A percentile compares a stretch with the other conserved stretches of the same genome.
phyloP scores from a whole-genome alignment of 2,113 vertebrate species.

The Nesoenas mayeri region DNA sequence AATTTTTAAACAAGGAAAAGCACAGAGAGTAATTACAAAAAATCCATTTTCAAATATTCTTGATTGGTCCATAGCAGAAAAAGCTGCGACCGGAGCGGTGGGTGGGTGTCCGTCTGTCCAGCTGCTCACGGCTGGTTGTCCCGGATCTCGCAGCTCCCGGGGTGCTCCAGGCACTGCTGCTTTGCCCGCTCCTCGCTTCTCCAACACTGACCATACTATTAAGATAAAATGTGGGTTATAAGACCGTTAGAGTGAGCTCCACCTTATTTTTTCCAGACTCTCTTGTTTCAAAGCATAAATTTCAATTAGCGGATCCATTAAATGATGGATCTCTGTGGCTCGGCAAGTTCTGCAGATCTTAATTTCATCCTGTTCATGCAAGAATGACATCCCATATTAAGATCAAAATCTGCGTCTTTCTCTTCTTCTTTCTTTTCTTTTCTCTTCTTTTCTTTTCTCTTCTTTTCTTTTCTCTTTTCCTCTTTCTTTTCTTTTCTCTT shows the following conservation, averaged over 20 bases:
- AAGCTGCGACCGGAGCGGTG: neutral
- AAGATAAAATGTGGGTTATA: neutral
- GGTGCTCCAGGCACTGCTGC: too few relatives aligned
- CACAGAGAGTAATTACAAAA: neutral
- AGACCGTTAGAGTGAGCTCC: neutral
- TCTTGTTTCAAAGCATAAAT: neutral
- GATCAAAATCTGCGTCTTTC: neutral
- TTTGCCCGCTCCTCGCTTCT: neutral
- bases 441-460: too few relatives aligned
- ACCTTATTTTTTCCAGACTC: neutral
- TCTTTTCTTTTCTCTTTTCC: too few relatives aligned
- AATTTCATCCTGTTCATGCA: neutral
- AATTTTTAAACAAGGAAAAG: neutral
- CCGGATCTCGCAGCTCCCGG: neutral
- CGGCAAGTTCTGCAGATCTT: neutral
- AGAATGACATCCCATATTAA: too few relatives aligned
- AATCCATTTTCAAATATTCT: neutral
- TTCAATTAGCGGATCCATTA: neutral
- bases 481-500: too few relatives aligned
- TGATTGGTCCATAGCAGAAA: neutral
- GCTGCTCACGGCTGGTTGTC: neutral
- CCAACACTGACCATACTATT: too few relatives aligned
- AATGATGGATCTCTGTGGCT: neutral
- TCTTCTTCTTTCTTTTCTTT: neutral
- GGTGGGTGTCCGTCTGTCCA: neutral